These are phyloP conservation scores for Halcyon smyrnensis DNA, from an alignment of 2,797 vertebrate genomes.

Conservation along the genomic window DNA sequence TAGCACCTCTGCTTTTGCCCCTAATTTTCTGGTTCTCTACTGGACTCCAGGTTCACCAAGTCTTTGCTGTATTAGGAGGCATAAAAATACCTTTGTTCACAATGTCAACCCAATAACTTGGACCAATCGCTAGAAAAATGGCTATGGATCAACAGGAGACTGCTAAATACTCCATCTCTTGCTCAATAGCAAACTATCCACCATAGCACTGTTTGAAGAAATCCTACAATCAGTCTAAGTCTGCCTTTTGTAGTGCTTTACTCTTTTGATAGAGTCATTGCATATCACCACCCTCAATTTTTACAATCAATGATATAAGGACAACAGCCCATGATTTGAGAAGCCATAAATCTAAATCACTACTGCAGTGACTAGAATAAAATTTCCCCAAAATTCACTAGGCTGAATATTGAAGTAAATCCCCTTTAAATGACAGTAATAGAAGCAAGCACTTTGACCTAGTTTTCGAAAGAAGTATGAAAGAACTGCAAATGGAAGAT, in stretches of 20 bases:
- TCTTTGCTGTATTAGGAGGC: not conserved
- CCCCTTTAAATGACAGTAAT: not conserved
- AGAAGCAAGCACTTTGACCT: not conserved
- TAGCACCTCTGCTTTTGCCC: not conserved
- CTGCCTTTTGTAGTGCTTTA: not conserved
- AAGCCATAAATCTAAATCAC: not conserved
- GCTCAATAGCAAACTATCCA: not conserved
- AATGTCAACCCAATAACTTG: not conserved
- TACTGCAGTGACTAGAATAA: not conserved
- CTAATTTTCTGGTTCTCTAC: not conserved
- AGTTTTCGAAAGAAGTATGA: not conserved
- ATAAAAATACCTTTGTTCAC: not conserved
- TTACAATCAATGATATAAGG: not conserved
- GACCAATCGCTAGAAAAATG: accelerated
- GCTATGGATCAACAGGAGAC: not conserved
- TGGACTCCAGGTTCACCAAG: not conserved
- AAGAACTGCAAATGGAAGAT: not conserved
- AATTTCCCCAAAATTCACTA: not conserved
- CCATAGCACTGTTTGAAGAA: not conserved
- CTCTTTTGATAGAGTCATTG: not conserved
- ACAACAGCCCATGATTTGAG: not conserved
- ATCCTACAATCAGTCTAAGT: not conserved
- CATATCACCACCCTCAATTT: not conserved
- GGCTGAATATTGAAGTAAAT: not conserved
- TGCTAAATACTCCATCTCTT: not conserved